Conservation (phyloP, 2,113 vertebrate genomes). For the Urocynchramus pylzowi region DNA sequence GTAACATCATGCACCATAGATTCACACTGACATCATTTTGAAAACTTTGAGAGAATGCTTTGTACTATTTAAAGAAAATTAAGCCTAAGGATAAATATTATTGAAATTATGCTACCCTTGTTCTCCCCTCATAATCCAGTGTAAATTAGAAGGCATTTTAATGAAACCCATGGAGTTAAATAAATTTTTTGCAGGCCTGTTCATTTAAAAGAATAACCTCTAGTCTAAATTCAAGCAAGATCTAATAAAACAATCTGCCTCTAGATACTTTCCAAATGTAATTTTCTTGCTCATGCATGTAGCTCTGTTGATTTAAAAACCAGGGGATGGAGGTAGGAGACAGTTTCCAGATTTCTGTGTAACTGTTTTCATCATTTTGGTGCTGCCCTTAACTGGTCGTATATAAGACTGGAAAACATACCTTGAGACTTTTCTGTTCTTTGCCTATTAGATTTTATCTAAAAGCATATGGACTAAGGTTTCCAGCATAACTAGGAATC, state of each 20-base stretch:
- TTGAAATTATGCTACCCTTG: background rate
- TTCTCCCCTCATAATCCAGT: background rate
- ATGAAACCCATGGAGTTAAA: background rate
- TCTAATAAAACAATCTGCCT: slow-evolving; percentile 18
- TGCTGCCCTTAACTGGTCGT: background rate
- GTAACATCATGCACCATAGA: slow-evolving; percentile 3
- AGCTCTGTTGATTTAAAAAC: slow-evolving; percentile 21
- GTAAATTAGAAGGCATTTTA: background rate
- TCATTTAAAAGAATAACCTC: background rate
- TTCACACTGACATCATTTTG: slow-evolving; percentile 12
- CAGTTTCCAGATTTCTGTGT: background rate
- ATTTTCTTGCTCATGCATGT: background rate
- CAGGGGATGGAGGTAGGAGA: background rate
- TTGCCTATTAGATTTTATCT: background rate
- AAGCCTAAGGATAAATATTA: slow-evolving; percentile 17
- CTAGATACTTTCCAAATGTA: slow-evolving; percentile 19
- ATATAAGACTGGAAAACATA: background rate
- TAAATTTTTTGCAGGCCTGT: background rate
- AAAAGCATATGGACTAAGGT: background rate
- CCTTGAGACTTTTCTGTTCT: background rate
- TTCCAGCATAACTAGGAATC: background rate
- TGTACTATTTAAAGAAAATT: slow-evolving; percentile 47
- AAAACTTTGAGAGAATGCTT: slow-evolving; percentile 31
- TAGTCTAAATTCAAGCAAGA: background rate
- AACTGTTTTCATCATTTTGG: background rate